phyloP scores from a whole-genome alignment of 2,113 vertebrate species.

The Plestiodon gilberti region DNA sequence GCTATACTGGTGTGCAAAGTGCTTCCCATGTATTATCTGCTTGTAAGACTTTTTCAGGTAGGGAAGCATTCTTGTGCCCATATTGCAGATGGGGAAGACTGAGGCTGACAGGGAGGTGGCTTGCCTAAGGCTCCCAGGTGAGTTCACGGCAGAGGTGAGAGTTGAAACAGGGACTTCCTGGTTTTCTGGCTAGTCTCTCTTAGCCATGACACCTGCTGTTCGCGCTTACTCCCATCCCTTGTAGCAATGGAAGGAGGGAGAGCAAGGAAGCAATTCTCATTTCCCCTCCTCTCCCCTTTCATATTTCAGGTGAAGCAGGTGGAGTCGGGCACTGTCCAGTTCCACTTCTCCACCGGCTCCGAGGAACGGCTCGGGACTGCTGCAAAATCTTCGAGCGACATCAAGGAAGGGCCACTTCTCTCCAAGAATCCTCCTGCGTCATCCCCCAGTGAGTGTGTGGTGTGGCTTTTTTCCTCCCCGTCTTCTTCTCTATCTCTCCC shows the following conservation, averaged over 20 bases:
- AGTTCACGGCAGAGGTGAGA: too few species aligned
- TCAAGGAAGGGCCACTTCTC: constrained; percentile 45
- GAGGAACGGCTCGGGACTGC: constrained; percentile 68
- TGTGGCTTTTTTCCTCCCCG: not conserved
- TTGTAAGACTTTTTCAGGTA: too few species aligned
- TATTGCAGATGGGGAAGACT: too few species aligned
- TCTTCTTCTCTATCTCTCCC: not conserved
- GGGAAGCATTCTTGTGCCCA: too few species aligned
- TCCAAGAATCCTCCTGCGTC: constrained; percentile 67
- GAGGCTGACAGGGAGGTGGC: too few species aligned
- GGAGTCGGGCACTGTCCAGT: constrained; percentile 80
- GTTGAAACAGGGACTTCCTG: too few species aligned
- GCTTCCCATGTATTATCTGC: too few species aligned
- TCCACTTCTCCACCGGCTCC: constrained; percentile 74
- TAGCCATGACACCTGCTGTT: too few species aligned
- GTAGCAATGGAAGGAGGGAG: rapidly evolving
- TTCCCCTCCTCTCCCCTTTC: not conserved
- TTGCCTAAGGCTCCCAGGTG: too few species aligned
- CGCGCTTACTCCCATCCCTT: not conserved
- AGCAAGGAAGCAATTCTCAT: not conserved
- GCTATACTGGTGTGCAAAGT: too few species aligned
- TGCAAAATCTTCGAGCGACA: constrained; percentile 26
- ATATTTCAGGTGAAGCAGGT: constrained; percentile 69
- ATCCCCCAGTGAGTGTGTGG: constrained; percentile 74
- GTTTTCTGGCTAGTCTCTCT: too few species aligned